Base-by-base conservation (phyloP, 2,888 invertebrate genomes). In the Meiosimyza platycephala region DNA sequence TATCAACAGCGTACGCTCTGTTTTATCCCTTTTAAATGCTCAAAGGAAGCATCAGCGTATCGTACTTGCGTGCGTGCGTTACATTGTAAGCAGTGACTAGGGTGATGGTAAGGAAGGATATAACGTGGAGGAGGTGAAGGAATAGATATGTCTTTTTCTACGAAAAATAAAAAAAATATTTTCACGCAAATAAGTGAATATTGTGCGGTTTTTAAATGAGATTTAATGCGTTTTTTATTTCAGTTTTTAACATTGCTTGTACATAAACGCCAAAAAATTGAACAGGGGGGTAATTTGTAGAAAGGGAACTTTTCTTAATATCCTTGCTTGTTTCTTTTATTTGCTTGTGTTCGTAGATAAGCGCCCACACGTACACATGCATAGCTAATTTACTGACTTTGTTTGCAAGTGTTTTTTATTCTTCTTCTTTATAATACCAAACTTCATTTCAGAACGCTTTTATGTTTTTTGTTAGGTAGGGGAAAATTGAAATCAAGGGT, bases 201-300 rank as follows among this genome's bases (percentile, higher is more conserved):
- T 67, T 40, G 65, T 74, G 72, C 68, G 70, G 73, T 75, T 76
- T 81, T 79, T 81, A 82, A 82, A 84, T 84, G 80, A 79, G 83
- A 84, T 83, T 83, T 83, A 83, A 83, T 84, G 82, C 79, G 77
- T 79, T 84, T 82, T 82, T 83, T 82, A 80, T 83, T 81, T 78
- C 81, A 79, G 15, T 48, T 69, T 72, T 69, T 75, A 73, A 48
- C 47, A n/a, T 40, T 78, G 75, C 78, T 81, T 78, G 81, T 81
- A 22, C 40, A 40, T 15, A 55, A 33, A 48, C 47, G 57, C 18
- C n/a, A 15, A 22, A 40, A 55, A 18, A 68, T 1, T 40, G 28
- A 52, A 16, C 7, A 12, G 63, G 73, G 76, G 69, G 48, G 63
- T 54, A 16, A 18, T 6, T 6, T n/a, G 28, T 7, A 15, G 28